A percentile compares a stretch with the other conserved stretches of the same genome.
phyloP scores from a whole-genome alignment of 2,797 vertebrate genomes.

The Pempheris klunzingeri region DNA sequence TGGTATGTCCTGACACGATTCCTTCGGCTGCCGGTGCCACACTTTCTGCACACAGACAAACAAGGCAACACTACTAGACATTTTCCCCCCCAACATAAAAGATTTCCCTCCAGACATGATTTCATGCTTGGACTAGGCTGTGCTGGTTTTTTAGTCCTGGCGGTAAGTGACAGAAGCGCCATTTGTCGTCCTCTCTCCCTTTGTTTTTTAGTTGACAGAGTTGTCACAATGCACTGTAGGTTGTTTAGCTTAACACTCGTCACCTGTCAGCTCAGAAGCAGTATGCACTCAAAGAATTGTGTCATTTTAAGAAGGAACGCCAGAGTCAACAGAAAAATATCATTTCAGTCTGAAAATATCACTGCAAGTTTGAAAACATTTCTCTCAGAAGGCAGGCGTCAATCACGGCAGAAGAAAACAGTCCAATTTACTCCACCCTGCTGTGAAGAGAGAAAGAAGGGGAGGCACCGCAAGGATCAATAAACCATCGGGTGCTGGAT shows the following conservation, averaged over 20 bases:
- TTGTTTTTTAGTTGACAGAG: constrained; percentile 56
- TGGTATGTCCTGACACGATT: constrained; percentile 22
- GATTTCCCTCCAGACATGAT: constrained; percentile 55
- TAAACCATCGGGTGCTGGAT: constrained; percentile 57
- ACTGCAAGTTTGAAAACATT: constrained; percentile 49
- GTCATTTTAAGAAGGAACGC: constrained; percentile 38
- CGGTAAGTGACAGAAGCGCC: constrained; percentile 57
- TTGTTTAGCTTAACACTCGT: constrained; percentile 63
- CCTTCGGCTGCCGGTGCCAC: constrained; percentile 12
- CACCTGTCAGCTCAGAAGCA: constrained; percentile 62
- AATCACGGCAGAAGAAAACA: constrained; percentile 67
- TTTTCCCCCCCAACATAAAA: constrained; percentile 23
- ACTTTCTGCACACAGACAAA: constrained; percentile 15
- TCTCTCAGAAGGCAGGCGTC: constrained; percentile 52
- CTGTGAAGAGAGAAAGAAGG: constrained; percentile 33
- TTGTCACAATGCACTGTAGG: constrained; percentile 58
- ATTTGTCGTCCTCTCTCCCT: constrained; percentile 55
- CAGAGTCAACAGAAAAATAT: constrained; percentile 20
- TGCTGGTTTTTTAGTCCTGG: constrained; percentile 41
- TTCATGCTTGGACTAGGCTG: constrained; percentile 55
- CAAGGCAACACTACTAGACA: not conserved
- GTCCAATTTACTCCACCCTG: constrained; percentile 63
- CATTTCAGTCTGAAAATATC: constrained; percentile 54
- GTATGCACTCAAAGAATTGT: constrained; percentile 26
- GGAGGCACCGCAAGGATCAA: constrained; percentile 55